Base-by-base conservation (phyloP, 2,888 invertebrate species). In the Cataglyphis albicans region DNA sequence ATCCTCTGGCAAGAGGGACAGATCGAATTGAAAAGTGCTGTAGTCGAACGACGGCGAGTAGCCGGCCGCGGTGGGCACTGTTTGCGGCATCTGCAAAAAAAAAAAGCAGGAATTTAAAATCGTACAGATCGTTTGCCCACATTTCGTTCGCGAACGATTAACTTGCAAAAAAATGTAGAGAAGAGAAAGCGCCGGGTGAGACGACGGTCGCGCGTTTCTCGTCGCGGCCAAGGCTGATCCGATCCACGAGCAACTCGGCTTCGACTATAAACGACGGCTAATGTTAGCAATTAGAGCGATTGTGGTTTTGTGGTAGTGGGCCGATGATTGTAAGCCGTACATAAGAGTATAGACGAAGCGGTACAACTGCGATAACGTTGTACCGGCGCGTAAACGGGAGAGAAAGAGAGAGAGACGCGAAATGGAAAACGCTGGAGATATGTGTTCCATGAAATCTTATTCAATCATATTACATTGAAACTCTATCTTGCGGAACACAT, bases 71-170 rank as follows among this genome's bases (percentile, higher is more conserved):
- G 97, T 96, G 83, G 97, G 97, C 92, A 97, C 97, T 92, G 97
- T 97, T 95, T 97, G 97, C 95, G 97, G 97, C 97, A 97, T 97
- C 97, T 97, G 96, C 12, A 95, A 95, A 29, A 29, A 15, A 95
- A 89, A 91, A 64, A 29, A 29, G 7, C 61, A 25, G n/a, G 25
- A 72, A 55, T 81, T 21, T 12, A 18, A 48, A 25, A 67, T 78
- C 59, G 29, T 35, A 52, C 12, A 48, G n/a, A 67, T 76, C 35
- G n/a, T 44, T 44, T 44, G 5, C 4, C 61, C 41, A 29, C 18
- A 78, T 25, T 35, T 48, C 59, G 57, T 82, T 67, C 61, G 67
- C 52, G 59, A 32, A 7, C 25, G 48, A 55, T 83, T 70, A 70
- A 18, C 10, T 59, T 35, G 78, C 32, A 38, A 52, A 67, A 67